These are phyloP conservation scores for Platyura marginata DNA, from an alignment of 1,140 invertebrate species.

Conservation along the genomic window DNA sequence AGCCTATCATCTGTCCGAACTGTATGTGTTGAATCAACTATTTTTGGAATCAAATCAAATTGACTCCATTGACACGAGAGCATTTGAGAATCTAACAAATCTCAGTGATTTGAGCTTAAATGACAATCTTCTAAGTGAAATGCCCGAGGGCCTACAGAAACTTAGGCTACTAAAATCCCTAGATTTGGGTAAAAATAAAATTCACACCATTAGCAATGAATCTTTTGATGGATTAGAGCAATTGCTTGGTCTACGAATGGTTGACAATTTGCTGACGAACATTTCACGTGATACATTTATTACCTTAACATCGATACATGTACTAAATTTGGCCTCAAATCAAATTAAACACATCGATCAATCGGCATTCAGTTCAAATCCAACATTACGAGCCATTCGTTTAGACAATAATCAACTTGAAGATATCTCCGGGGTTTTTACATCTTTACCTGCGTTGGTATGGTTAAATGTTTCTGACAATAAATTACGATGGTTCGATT, in stretches of 20 bases:
- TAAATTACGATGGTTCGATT: conserved; percentile 44
- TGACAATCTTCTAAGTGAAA: conserved; percentile 47
- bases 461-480: conserved; percentile 56
- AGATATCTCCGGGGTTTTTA: conserved; percentile 45
- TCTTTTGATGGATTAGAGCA: conserved; percentile 42
- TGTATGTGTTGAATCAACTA: conserved; percentile 50
- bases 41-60: conserved; percentile 59
- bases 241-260: conserved; percentile 40
- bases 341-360: conserved; percentile 41
- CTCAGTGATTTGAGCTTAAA: conserved; percentile 64
- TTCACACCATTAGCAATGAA: conserved; percentile 35
- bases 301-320: conserved; percentile 40
- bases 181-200: conserved; percentile 61
- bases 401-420: conserved; percentile 46
- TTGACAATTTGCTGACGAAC: conserved; percentile 45
- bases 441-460: conserved; percentile 38
- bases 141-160: conserved; percentile 50
- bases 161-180: conserved; percentile 50
- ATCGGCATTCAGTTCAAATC: conserved; percentile 42
- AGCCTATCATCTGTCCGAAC: conserved; percentile 46
- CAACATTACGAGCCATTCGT: conserved; percentile 39
- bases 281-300: conserved; percentile 45
- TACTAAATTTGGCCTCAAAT: conserved; percentile 49
- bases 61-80: conserved; percentile 41
- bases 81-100: conserved; percentile 60